Base-by-base conservation (phyloP, 1,140 invertebrate genomes). In the Euwallacea similis region DNA sequence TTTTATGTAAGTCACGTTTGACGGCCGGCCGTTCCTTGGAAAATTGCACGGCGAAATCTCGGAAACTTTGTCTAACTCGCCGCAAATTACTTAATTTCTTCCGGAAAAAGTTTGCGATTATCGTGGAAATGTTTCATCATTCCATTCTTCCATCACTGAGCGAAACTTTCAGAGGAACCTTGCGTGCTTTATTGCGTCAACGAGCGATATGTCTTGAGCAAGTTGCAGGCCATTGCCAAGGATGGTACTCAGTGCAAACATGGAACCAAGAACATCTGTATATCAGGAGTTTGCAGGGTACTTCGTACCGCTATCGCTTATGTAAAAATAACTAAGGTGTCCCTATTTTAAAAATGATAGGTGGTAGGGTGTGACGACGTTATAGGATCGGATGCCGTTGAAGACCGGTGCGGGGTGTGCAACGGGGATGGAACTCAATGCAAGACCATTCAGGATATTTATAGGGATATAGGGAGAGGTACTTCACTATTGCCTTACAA, bases 401-500 rank as follows among this genome's bases (percentile, higher is more conserved):
- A 90, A 71, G 90, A 91, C 78, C 79, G 85, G 8, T 91, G 90
- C 76, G 90, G 90, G 0, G 79, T 90, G 2, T 91, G 90, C 78
- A 87, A 89, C 75, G 90, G 90, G 2, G 88, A 90, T 76, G 89
- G 89, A 0, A 87, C 86, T 0, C 84, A 86, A 21, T 91, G 90
- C 74, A 85, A 76, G 55, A 69, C 78, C 10, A 72, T 85, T 6
- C 76, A 84, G 42, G 81, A 82, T 15, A 71, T 76, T 42, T 85
- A 77, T 44, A 80, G 74, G 11, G 74, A 71, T 54, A 50, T 73
- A 16, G 75, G 70, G 41, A 63, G 72, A 7, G 76, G 80, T 81
- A 75, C 55, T 33, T 33, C 21, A 33, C 21, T 33, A 33, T 33
- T 33, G 4, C 21, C 1, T 33, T 33, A 33, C 4, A 33, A 33